These are phyloP conservation scores for Chouioia cunea DNA, from an alignment of 2,888 invertebrate species.

Conservation along the genomic window DNA sequence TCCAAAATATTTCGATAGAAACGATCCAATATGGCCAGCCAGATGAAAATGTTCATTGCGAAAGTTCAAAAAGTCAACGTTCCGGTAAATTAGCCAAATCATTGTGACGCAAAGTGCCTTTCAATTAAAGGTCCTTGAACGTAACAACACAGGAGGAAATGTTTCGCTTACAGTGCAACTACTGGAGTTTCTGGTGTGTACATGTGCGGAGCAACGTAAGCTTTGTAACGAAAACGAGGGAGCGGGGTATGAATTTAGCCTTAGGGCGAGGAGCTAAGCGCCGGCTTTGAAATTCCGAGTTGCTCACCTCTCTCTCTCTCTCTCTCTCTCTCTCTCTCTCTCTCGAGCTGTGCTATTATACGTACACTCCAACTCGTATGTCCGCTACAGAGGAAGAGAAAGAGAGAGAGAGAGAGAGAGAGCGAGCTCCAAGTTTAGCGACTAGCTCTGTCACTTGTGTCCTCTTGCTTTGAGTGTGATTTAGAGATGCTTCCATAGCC, in stretches of 20 bases:
- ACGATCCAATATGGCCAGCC: too few species aligned
- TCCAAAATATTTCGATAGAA: too few species aligned
- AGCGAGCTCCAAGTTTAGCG: slow-evolving; percentile 37
- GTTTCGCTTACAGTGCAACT: slow-evolving; percentile 28
- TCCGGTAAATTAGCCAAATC: too few species aligned
- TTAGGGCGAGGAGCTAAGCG: slow-evolving; percentile 23
- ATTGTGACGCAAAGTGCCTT: too few species aligned
- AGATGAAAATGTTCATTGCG: too few species aligned
- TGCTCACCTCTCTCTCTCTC: slow-evolving; percentile 1
- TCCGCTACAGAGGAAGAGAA: background rate
- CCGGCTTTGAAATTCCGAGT: slow-evolving; percentile 44
- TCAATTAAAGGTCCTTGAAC: too few species aligned
- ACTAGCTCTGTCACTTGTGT: background rate
- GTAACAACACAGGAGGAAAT: background rate
- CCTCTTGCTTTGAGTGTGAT: slow-evolving; percentile 38
- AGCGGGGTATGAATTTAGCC: slow-evolving; percentile 40
- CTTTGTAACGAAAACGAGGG: background rate
- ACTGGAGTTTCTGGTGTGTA: background rate
- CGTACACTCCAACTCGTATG: background rate
- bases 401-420: slow-evolving; percentile 8
- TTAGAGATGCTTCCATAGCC: slow-evolving; percentile 1
- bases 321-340: slow-evolving; percentile 9
- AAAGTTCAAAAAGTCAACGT: too few species aligned
- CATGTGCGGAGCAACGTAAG: background rate
- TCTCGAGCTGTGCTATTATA: slow-evolving; percentile 4